Conservation (phyloP, 2,797 vertebrate genomes). For the Geotrypetes seraphini region DNA sequence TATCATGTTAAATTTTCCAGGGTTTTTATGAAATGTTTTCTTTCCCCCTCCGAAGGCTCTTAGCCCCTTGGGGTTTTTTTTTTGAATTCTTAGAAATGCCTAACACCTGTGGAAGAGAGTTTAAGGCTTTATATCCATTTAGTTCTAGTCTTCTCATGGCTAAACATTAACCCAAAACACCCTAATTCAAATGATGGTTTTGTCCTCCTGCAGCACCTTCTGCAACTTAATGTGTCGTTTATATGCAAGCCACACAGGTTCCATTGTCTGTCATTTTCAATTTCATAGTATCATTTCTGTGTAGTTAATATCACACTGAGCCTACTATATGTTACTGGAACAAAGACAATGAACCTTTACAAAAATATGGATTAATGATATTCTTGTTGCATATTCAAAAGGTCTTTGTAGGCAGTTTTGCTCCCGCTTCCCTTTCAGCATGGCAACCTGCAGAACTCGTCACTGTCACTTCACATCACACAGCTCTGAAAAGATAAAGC, state of each 20-base stretch:
- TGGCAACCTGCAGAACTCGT: slow-evolving; percentile 57
- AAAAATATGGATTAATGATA: slow-evolving; percentile 60
- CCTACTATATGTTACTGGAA: slow-evolving; percentile 37
- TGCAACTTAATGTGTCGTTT: too few relatives aligned
- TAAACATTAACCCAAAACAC: slow-evolving; percentile 2
- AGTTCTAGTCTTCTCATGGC: slow-evolving; percentile 10
- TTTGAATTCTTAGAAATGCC: slow-evolving; percentile 2
- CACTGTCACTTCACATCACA: slow-evolving; percentile 58
- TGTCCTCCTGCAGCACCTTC: too few relatives aligned
- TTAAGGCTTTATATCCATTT: slow-evolving; percentile 6
- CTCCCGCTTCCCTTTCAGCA: slow-evolving; percentile 38
- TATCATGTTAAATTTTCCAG: not conserved
- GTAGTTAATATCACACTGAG: slow-evolving; percentile 20
- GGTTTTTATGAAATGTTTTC: too few relatives aligned
- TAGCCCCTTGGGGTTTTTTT: too few relatives aligned
- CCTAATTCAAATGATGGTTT: too few relatives aligned
- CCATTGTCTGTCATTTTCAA: slow-evolving; percentile 32
- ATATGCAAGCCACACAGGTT: too few relatives aligned
- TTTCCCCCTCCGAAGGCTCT: too few relatives aligned
- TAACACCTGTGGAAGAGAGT: slow-evolving; percentile 20
- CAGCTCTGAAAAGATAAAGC: slow-evolving; percentile 54
- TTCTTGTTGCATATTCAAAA: slow-evolving; percentile 59
- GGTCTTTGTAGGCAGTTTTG: slow-evolving; percentile 46
- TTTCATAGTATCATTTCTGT: slow-evolving; percentile 33
- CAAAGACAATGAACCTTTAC: slow-evolving; percentile 42